phyloP scores from a whole-genome alignment of 2,888 invertebrate genomes.

The Stenichneumon culpator region DNA sequence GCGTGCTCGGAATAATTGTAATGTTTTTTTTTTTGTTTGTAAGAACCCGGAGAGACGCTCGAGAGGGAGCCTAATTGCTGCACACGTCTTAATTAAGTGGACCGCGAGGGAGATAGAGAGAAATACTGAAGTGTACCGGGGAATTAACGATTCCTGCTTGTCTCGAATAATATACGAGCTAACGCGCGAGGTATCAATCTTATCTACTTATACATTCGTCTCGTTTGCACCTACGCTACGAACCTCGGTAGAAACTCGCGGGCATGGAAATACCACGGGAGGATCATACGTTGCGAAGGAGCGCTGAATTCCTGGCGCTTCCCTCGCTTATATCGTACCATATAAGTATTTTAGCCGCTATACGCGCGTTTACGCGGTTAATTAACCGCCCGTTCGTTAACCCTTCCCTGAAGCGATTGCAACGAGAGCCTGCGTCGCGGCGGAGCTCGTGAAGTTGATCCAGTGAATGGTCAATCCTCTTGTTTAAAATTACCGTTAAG shows the following conservation, averaged over 20 bases:
- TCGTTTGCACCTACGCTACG: not conserved
- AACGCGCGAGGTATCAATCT: constrained; percentile 22
- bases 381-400: constrained; percentile 58
- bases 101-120: constrained; percentile 47
- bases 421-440: not conserved
- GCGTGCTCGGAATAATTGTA: constrained; percentile 75
- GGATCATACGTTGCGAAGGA: constrained; percentile 17
- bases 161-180: constrained; percentile 56
- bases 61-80: constrained; percentile 73
- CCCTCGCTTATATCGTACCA: constrained; percentile 26
- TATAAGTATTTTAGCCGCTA: constrained; percentile 50
- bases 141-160: constrained; percentile 62
- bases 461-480: not conserved
- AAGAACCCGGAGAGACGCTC: constrained; percentile 66
- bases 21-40: constrained; percentile 65
- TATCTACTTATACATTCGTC: constrained; percentile 3
- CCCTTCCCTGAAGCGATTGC: constrained; percentile 11
- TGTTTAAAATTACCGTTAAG: not conserved
- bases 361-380: constrained; percentile 52
- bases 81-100: constrained; percentile 76
- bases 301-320: constrained; percentile 43
- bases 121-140: not conserved
- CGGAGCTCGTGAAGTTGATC: not conserved
- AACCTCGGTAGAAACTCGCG: not conserved
- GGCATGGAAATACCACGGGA: constrained; percentile 14